Evolutionary conservation across 2,888 invertebrate genomes (phyloP), one percentile per base, ranked within the genome.

Genomic region (Deilephila elpenor): DNA sequence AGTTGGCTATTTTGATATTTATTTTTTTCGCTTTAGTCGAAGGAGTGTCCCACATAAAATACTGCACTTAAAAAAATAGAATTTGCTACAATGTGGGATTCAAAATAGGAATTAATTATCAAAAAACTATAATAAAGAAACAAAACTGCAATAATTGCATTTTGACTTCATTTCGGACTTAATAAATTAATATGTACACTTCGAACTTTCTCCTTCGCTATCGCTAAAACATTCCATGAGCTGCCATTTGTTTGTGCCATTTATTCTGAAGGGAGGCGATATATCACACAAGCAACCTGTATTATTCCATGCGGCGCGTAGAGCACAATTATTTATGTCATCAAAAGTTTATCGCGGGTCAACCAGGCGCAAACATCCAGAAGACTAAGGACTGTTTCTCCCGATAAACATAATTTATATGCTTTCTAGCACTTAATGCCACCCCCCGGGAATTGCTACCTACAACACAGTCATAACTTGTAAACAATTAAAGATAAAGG

Each of bases 281-380:
- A 78, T 25, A 25, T 25, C 25, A 32, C 3, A 32, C 71, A 71
- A 74, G 71, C 73, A 84, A 84, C 85, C 87, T 86, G 93, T 93
- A 92, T 85, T 91, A 93, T 94, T 94, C 93, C 93, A 92, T 82
- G 75, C 82, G 78, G 78, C 75, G 72, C 78, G 79, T 79, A 77
- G 80, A 79, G 81, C 80, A 83, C 81, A 80, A 82, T 86, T 88
- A 93, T 91, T 91, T 90, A 93, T 92, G 93, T 91, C 92, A 91
- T 89, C 91, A 92, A 89, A 91, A 90, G 89, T 89, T 93, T 94
- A 93, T 94, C 94, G 81, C 74, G 83, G 93, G 92, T 91, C 93
- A 90, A 77, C 78, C 82, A 80, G 80, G 84, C 89, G 86, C 89
- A 93, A 93, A 92, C 93, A 93, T 81, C 79, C 78, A 83, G 78